Evolutionary conservation across 2,888 invertebrate species (phyloP).

Genomic region (Gisinianus flammeolus): DNA sequence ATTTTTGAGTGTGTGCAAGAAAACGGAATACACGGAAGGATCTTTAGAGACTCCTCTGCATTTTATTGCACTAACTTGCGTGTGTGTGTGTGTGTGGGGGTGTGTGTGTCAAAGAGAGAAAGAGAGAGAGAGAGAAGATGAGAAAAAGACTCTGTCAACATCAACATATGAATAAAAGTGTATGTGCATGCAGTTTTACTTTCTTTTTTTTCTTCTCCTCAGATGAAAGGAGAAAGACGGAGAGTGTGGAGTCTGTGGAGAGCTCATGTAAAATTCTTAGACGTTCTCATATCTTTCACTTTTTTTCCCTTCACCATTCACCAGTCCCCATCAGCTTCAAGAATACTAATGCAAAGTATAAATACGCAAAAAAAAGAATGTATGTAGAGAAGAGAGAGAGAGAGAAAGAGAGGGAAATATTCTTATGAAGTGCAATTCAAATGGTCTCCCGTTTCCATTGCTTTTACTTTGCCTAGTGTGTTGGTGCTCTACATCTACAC

Average conservation of each 20-base stretch:
- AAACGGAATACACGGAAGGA: not conserved
- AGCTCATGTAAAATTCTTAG: too few species aligned
- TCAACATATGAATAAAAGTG: not conserved
- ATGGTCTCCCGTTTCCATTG: too few species aligned
- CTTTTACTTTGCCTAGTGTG: too few species aligned
- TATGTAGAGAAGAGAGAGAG: not conserved
- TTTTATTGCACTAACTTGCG: not conserved
- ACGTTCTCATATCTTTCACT: too few species aligned
- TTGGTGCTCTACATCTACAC: too few species aligned
- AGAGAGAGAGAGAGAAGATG: not conserved
- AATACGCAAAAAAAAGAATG: not conserved
- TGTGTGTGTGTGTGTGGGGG: too few species aligned
- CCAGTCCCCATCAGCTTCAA: not conserved
- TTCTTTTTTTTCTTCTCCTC: not conserved
- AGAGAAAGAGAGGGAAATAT: not conserved
- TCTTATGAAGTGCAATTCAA: too few species aligned
- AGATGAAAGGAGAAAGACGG: not conserved
- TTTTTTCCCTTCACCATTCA: not conserved
- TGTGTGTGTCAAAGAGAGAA: too few species aligned
- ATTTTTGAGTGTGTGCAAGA: too few species aligned
- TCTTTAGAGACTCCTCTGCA: not conserved
- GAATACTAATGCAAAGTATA: not conserved
- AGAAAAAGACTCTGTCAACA: slow-evolving; percentile 1
- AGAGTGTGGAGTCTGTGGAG: not conserved
- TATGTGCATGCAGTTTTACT: not conserved